These are phyloP conservation scores for Hylia prasina DNA, from an alignment of 2,113 vertebrate genomes.

Conservation along the genomic window DNA sequence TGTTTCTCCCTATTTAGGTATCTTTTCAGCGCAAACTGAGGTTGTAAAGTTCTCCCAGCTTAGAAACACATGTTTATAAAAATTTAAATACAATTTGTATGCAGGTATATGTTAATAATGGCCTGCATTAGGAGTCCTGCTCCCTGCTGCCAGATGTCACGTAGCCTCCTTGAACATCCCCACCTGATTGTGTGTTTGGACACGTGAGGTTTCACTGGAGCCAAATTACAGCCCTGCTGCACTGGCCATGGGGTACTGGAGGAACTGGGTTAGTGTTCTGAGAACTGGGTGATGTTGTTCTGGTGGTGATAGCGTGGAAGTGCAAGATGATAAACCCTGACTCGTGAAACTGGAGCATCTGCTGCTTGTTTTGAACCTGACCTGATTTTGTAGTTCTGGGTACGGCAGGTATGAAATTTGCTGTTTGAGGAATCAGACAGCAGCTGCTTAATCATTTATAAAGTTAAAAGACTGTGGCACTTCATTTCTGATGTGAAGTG, in stretches of 20 bases:
- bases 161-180: neutral
- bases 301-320: neutral
- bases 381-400: slow-evolving; percentile 6
- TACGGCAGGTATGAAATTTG: neutral
- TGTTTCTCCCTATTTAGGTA: rapidly evolving
- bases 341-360: neutral
- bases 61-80: rapidly evolving
- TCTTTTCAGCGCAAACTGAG: neutral
- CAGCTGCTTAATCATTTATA: neutral
- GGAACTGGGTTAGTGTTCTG: neutral
- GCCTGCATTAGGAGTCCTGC: neutral
- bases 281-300: neutral
- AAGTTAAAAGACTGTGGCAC: neutral
- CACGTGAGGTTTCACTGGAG: neutral
- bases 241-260: neutral
- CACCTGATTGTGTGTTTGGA: neutral
- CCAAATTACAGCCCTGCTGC: neutral
- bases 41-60: rapidly evolving
- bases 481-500: neutral
- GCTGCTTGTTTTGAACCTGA: neutral
- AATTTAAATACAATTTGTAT: neutral
- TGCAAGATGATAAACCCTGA: neutral
- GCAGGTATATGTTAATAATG: neutral
- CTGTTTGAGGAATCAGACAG: neutral
- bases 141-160: neutral